These are phyloP conservation scores for Sycophaga agraensis DNA, from an alignment of 1,140 invertebrate species.

Conservation along the genomic window DNA sequence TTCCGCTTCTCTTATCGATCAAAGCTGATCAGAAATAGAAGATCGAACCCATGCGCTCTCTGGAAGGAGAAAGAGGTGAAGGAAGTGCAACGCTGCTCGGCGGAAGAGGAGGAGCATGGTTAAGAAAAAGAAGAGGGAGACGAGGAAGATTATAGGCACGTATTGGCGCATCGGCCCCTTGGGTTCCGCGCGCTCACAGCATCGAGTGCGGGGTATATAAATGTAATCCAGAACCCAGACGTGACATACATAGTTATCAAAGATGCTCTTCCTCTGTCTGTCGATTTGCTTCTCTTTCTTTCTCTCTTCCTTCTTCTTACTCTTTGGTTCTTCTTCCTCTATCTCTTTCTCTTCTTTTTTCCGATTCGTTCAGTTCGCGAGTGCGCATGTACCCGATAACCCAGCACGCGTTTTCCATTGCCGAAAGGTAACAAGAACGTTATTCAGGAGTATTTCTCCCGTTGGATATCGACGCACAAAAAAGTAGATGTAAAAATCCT, in stretches of 20 bases:
- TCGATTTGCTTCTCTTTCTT: not conserved
- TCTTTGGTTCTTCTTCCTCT: not conserved
- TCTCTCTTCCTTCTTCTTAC: not conserved
- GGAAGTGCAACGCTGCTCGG: too few relatives aligned
- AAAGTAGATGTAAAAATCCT: too few relatives aligned
- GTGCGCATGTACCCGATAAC: too few relatives aligned
- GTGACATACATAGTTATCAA: constrained; percentile 50
- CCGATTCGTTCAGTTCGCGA: too few relatives aligned
- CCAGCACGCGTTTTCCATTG: too few relatives aligned
- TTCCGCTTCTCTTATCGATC: not conserved
- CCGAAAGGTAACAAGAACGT: too few relatives aligned
- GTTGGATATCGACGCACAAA: too few relatives aligned
- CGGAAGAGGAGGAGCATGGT: not conserved
- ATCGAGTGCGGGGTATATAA: constrained; percentile 39
- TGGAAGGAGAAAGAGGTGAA: not conserved
- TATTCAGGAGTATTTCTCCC: too few relatives aligned
- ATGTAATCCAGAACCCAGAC: constrained; percentile 52
- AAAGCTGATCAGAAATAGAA: not conserved
- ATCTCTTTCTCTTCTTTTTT: not conserved
- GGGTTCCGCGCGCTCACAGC: constrained; percentile 29
- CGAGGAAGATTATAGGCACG: constrained; percentile 50
- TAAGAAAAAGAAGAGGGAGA: constrained; percentile 32
- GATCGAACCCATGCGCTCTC: not conserved
- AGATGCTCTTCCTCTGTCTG: not conserved
- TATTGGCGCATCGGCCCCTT: constrained; percentile 51